Conservation (phyloP, 2,888 invertebrate genomes). For the Lasius platythorax region DNA sequence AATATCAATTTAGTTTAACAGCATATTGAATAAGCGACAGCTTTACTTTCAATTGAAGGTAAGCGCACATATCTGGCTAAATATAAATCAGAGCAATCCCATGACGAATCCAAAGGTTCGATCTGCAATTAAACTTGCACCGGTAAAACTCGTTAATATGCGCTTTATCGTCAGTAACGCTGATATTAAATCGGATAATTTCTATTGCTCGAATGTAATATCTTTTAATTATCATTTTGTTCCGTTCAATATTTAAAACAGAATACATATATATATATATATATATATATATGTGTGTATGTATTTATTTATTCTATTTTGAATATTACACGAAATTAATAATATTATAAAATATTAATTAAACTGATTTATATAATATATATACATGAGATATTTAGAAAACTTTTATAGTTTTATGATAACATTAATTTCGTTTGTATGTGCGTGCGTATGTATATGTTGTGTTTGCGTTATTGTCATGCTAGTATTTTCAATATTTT, state of each 20-base stretch:
- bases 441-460: not conserved
- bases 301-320: too few relatives aligned
- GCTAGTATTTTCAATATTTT: not conserved
- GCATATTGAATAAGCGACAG: conserved; percentile 50
- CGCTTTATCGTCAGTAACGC: conserved; percentile 43
- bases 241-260: not conserved
- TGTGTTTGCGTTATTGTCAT: not conserved
- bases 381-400: not conserved
- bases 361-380: too few relatives aligned
- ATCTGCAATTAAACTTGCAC: conserved; percentile 53
- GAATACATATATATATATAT: not conserved
- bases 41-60: conserved; percentile 46
- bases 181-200: conserved; percentile 49
- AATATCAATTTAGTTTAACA: conserved; percentile 50
- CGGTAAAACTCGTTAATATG: conserved; percentile 49
- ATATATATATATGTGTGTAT: not conserved
- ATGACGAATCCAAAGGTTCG: conserved; percentile 34
- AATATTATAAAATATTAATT: too few relatives aligned
- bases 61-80: conserved; percentile 40
- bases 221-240: conserved; percentile 42
- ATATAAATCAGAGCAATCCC: conserved; percentile 50
- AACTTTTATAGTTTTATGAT: not conserved
- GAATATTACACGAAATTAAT: too few relatives aligned
- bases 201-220: conserved; percentile 48
- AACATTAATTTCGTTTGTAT: not conserved